These are phyloP conservation scores for Drosophila kepulauana DNA, from an alignment of 1,140 invertebrate species.

Conservation along the genomic window DNA sequence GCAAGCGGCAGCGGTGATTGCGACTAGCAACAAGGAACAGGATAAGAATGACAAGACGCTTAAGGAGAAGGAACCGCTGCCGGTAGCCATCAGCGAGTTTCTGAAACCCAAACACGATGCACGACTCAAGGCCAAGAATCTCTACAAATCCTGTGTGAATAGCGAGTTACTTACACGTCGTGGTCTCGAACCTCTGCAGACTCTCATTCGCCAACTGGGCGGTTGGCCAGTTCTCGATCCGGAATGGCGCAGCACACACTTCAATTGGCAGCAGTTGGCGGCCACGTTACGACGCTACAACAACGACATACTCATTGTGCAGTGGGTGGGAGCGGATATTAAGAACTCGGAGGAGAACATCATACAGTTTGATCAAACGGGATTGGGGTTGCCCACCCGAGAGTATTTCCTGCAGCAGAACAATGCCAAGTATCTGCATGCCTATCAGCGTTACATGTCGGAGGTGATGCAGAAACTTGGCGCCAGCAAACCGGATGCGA, in stretches of 20 bases:
- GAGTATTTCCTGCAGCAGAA: constrained; percentile 93
- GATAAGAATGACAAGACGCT: constrained; percentile 14
- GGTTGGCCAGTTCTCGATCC: constrained; percentile 93
- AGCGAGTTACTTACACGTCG: constrained; percentile 89
- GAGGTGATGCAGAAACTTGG: constrained; percentile 89
- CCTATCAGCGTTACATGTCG: constrained; percentile 92
- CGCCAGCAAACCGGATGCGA: constrained; percentile 87
- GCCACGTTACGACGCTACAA: constrained; percentile 92
- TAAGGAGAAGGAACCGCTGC: constrained; percentile 26
- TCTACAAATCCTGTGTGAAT: constrained; percentile 95
- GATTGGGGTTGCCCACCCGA: constrained; percentile 93
- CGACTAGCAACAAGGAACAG: constrained; percentile 15
- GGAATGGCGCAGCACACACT: constrained; percentile 88
- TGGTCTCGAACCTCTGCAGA: constrained; percentile 89
- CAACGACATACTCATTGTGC: constrained; percentile 92
- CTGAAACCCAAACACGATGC: constrained; percentile 86
- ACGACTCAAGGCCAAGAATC: constrained; percentile 90
- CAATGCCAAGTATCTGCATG: constrained; percentile 90
- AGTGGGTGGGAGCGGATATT: constrained; percentile 95
- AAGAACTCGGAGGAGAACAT: constrained; percentile 95
- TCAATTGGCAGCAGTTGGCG: constrained; percentile 92
- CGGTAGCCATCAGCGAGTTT: constrained; percentile 21
- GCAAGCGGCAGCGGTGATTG: background rate
- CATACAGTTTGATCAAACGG: constrained; percentile 95
- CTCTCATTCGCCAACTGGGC: constrained; percentile 90